These are phyloP conservation scores for Passer domesticus DNA, from an alignment of 2,113 vertebrate species.

Conservation along the genomic window DNA sequence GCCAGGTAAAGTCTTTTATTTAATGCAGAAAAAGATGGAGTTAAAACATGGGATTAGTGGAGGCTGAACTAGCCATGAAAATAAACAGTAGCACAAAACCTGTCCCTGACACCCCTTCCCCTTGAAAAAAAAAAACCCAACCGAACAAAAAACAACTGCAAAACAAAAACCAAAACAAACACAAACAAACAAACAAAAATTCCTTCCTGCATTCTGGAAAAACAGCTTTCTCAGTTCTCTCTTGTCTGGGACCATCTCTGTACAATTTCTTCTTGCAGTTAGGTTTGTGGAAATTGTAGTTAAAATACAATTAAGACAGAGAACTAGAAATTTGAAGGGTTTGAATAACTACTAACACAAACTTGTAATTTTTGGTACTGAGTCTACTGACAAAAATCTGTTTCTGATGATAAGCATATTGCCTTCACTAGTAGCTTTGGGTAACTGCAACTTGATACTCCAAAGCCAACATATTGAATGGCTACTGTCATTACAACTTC, in stretches of 20 bases:
- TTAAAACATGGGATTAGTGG: not conserved
- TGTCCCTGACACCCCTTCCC: fast-evolving
- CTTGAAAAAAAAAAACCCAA: not conserved
- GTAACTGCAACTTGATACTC: not conserved
- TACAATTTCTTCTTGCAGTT: not conserved
- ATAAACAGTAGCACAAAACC: not conserved
- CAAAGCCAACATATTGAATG: not conserved
- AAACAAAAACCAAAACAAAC: not conserved
- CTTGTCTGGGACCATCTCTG: not conserved
- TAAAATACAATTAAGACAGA: not conserved
- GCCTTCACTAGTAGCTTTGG: not conserved
- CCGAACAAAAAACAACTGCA: not conserved
- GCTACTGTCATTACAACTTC: not conserved
- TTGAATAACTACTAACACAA: not conserved
- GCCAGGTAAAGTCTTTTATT: not conserved
- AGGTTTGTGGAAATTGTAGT: not conserved
- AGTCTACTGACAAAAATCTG: not conserved
- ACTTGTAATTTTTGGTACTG: not conserved
- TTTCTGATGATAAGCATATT: not conserved
- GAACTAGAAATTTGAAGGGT: not conserved
- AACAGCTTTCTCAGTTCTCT: not conserved
- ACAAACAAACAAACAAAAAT: not conserved
- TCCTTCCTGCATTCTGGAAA: not conserved
- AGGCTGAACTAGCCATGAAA: not conserved
- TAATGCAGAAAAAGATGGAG: not conserved